Base-by-base conservation (phyloP, 2,113 vertebrate genomes). In the Sciurus niger region DNA sequence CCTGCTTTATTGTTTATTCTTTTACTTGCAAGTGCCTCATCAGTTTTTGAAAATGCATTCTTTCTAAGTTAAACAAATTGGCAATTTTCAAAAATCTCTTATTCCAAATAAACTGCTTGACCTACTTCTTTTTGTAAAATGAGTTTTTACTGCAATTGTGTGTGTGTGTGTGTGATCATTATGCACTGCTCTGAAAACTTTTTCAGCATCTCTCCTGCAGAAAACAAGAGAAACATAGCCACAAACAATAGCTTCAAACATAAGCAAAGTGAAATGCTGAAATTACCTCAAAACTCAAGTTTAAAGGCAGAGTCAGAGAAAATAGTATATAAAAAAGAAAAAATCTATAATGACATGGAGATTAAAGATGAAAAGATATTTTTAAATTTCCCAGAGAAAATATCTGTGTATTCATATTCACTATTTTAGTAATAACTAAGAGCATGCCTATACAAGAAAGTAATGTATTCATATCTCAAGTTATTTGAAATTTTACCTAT, bases 1-100 rank as follows among this genome's bases (percentile, higher is more conserved):
- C 3, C 11, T 78, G 0, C 48, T 70, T 78, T 72, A 85, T 95
- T 78, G 4, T 60, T 70, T 76, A 78, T 40, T 1, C 28, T 88
- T 93, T 46, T 8, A 34, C 65, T 85, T 96, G 43, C 24, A 72
- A 94, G 74, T 68, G 13, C 1, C 1, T 85, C 30, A 82, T 86
- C 7, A 20, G 14, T n/a, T 82, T 87, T 90, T 40, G 16, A 34
- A 93, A 96, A 82, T 48, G 1, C 2, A 65, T 84, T 94, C 4
- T 63, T 74, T 78, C 37, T 13, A 70, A 79, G 5, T 79, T 94
- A 93, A 92, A 74, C 10, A 93, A 94, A 82, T 8, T 53, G 24
- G 4, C 14, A 89, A 8, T 53, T 73, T 68, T 30, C 80, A 14
- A 93, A 63, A 58, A 34, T 18, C 53, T 78, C 8, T 84, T 60